These are phyloP conservation scores for Oscarella lobularis DNA, from an alignment of 37 sponge, comb jelly and placozoan genomes.

Conservation along the genomic window DNA sequence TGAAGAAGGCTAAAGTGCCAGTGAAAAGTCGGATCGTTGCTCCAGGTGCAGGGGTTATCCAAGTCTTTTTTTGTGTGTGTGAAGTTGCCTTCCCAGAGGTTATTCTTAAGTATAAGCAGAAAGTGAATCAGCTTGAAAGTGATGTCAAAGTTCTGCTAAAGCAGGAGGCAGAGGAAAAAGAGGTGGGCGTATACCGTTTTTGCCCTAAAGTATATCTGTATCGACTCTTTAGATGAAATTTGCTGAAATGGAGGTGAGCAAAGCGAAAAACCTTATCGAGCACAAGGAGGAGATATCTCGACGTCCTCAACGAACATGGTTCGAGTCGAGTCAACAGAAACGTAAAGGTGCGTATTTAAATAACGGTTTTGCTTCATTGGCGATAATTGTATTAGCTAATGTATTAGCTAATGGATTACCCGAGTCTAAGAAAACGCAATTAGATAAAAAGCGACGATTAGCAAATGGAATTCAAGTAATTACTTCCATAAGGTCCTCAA, in stretches of 20 bases:
- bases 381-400: no score
- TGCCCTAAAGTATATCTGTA: background rate
- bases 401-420: no score
- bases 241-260: conserved; percentile 91
- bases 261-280: conserved; percentile 86
- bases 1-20: conserved; percentile 68
- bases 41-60: conserved; percentile 19
- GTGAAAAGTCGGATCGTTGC: conserved; percentile 84
- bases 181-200: conserved; percentile 19
- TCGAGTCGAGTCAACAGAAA: conserved; percentile 19
- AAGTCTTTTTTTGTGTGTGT: conserved; percentile 6
- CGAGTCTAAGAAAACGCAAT: no score
- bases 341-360: no score
- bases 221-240: conserved; percentile 34
- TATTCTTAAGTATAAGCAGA: conserved; percentile 51
- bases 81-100: conserved; percentile 41
- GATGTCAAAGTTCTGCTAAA: conserved; percentile 73
- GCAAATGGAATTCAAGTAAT: no score
- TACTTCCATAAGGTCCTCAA: no score
- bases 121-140: conserved; percentile 32
- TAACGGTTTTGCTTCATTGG: no score
- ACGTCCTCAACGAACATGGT: conserved; percentile 77
- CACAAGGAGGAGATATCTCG: conserved; percentile 88
- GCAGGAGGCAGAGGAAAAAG: conserved; percentile 87
- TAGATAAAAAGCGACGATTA: no score